Conservation (phyloP, 2,113 vertebrate genomes). For the Megaceryle torquata region DNA sequence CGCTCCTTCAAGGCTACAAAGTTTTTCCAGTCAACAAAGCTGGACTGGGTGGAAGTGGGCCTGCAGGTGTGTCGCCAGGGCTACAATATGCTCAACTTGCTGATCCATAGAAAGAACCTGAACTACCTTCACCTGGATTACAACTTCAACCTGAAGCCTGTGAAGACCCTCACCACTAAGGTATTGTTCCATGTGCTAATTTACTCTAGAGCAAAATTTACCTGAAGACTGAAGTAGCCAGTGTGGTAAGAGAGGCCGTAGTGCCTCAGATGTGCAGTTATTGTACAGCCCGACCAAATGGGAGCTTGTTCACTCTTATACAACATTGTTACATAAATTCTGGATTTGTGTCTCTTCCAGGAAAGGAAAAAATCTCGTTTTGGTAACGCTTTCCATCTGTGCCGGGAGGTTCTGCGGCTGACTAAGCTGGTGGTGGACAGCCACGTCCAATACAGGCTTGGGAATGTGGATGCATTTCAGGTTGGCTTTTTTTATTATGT, state of each 20-base stretch:
- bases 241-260: not conserved
- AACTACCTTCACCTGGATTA: conserved; percentile 98
- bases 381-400: conserved; percentile 96
- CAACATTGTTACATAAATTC: not conserved
- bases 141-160: conserved; percentile 98
- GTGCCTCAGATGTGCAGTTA: not conserved
- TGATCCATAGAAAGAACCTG: conserved; percentile 98
- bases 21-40: conserved; percentile 98
- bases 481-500: conserved; percentile 51
- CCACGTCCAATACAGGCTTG: conserved; percentile 96
- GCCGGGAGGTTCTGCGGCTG: conserved; percentile 92
- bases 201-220: not conserved
- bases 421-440: conserved; percentile 98
- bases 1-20: conserved; percentile 99
- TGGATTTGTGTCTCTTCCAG: conserved; percentile 56
- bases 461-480: conserved; percentile 98
- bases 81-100: conserved; percentile 99
- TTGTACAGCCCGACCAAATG: not conserved
- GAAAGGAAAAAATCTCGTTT: conserved; percentile 98
- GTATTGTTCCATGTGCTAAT: conserved; percentile 47
- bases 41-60: conserved; percentile 98
- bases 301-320: not conserved
- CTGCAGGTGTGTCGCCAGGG: conserved; percentile 97
- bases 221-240: not conserved
- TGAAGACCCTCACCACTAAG: conserved; percentile 99